These are phyloP conservation scores for Oscheius sp. DNA, from an alignment of 2,888 invertebrate genomes.

Conservation along the genomic window DNA sequence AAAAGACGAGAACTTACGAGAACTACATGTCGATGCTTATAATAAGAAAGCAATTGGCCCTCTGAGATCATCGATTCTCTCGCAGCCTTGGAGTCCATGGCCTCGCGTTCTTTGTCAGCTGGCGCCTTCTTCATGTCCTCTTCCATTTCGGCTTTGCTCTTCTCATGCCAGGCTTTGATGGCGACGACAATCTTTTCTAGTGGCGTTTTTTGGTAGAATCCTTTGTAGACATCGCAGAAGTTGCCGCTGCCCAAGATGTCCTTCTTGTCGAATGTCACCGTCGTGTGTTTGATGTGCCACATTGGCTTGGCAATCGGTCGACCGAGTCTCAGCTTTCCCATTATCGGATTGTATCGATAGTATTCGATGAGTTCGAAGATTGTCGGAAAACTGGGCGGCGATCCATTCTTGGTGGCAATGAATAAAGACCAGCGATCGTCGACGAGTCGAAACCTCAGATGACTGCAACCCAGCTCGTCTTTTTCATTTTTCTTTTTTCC, in stretches of 20 bases:
- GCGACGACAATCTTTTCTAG: constrained; percentile 39
- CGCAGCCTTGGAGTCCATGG: constrained; percentile 39
- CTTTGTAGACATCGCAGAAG: constrained; percentile 50
- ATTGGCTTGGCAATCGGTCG: constrained; percentile 41
- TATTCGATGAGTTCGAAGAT: constrained; percentile 49
- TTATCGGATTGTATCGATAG: constrained; percentile 41
- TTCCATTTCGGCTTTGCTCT: not conserved
- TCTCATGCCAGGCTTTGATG: constrained; percentile 26
- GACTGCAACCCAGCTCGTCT: not conserved
- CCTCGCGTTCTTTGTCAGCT: not conserved
- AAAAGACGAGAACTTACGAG: no score
- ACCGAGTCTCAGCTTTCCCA: constrained; percentile 17
- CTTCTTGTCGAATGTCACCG: constrained; percentile 44
- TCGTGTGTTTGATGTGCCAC: constrained; percentile 56
- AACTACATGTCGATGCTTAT: constrained; percentile 53
- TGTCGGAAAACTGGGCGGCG: constrained; percentile 33
- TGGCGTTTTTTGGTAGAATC: constrained; percentile 36
- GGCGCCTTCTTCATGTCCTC: not conserved
- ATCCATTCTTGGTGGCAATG: not conserved
- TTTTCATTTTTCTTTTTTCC: no score
- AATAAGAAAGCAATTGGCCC: constrained; percentile 57
- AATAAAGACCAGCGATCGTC: not conserved
- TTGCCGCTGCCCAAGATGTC: constrained; percentile 48
- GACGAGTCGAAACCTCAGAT: not conserved
- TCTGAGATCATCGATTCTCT: constrained; percentile 55